phyloP scores from a whole-genome alignment of 2,797 vertebrate genomes.

The Sebastes wilsoni region DNA sequence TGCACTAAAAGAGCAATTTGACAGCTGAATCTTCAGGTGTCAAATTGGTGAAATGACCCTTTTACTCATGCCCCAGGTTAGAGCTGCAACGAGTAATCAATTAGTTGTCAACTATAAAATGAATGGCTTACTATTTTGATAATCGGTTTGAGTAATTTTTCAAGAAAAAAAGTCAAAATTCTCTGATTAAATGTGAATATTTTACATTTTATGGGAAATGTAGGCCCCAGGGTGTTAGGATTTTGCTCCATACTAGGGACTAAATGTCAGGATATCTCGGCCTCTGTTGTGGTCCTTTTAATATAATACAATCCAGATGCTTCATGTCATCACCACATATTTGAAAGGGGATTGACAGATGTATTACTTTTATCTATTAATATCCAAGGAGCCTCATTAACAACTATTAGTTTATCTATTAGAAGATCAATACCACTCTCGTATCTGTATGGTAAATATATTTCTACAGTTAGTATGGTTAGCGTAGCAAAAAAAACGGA shows the following conservation, averaged over 20 bases:
- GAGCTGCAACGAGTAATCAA: no score
- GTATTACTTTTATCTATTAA: background rate
- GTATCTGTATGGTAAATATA: background rate
- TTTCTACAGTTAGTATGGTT: background rate
- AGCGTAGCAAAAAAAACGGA: background rate
- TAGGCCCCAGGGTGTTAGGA: no score
- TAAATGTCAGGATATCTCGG: no score
- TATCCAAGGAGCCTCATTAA: background rate
- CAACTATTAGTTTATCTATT: no score
- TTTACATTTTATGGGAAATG: background rate
- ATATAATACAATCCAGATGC: background rate
- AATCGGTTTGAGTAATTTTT: no score
- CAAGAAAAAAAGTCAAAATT: no score
- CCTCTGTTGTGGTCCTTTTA: background rate
- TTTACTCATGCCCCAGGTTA: no score
- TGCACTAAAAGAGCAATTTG: no score
- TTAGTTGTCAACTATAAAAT: fast-evolving
- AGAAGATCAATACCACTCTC: background rate
- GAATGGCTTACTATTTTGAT: fast-evolving
- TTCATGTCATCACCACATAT: background rate
- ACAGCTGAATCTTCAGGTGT: no score
- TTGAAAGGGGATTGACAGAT: background rate
- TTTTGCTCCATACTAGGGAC: background rate
- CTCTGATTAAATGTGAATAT: no score
- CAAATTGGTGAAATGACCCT: no score